phyloP scores from a whole-genome alignment of 2,113 vertebrate species.

The Oryzias javanicus region DNA sequence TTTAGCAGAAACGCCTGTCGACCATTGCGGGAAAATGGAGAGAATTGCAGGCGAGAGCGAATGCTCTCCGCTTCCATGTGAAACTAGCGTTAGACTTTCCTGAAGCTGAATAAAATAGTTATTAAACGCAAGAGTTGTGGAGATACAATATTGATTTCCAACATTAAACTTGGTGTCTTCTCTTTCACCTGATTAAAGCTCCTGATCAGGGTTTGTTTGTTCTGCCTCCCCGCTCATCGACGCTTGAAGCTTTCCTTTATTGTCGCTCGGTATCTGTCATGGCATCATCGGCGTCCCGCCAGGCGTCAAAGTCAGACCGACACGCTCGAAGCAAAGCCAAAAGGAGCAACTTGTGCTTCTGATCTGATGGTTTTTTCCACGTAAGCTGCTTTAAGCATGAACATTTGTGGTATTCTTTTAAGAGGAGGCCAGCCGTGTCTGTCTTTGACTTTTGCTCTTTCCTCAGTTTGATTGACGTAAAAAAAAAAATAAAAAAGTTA shows the following conservation, averaged over 20 bases:
- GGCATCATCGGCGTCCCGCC: not conserved
- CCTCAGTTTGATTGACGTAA: conserved; percentile 48
- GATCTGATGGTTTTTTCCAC: conserved; percentile 6
- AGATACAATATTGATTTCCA: conserved; percentile 23
- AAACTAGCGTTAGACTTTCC: no score
- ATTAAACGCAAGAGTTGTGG: not conserved
- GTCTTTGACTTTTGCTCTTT: conserved; percentile 16
- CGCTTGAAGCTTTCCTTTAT: conserved; percentile 11
- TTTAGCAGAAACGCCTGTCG: no score
- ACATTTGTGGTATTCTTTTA: conserved; percentile 9
- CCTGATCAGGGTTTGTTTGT: conserved; percentile 6
- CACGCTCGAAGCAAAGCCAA: conserved; percentile 11
- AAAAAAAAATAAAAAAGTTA: conserved; percentile 28
- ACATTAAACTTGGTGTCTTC: conserved; percentile 1
- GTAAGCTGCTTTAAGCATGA: conserved; percentile 15
- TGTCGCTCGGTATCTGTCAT: conserved; percentile 1
- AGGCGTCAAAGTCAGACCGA: conserved; percentile 25
- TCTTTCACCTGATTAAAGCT: conserved; percentile 7
- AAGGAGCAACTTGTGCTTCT: conserved; percentile 4
- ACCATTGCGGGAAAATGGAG: no score
- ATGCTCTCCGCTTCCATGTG: no score
- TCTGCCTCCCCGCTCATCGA: conserved; percentile 5
- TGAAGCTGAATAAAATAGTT: no score
- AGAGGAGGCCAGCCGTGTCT: not conserved
- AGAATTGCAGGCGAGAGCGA: no score